A percentile compares a stretch with the other conserved stretches of the same genome.
These are phyloP conservation scores for Diadophis punctatus DNA, from an alignment of 2,113 vertebrate genomes.

Conservation along the genomic window DNA sequence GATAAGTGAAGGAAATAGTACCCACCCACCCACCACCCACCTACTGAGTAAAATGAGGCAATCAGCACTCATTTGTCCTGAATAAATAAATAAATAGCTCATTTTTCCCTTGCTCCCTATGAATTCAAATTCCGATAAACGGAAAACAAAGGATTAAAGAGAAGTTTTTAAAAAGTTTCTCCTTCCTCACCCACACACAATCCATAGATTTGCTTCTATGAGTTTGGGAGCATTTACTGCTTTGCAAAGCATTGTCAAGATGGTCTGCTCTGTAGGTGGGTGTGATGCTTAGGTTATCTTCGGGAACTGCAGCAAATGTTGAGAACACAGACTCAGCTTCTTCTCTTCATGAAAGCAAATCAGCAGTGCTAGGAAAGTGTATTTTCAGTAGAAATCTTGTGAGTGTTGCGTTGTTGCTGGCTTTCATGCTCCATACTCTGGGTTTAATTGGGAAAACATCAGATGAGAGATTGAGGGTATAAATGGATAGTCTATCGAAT, in stretches of 20 bases:
- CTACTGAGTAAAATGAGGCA: background rate
- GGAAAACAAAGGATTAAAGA: background rate
- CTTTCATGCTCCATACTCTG: background rate
- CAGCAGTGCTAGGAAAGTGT: background rate
- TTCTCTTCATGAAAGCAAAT: background rate
- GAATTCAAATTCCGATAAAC: background rate
- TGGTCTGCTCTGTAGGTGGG: background rate
- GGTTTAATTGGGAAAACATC: background rate
- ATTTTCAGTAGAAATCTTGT: background rate
- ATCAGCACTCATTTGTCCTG: background rate
- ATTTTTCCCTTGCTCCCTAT: background rate
- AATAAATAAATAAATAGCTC: background rate
- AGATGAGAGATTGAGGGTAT: background rate
- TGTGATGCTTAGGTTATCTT: background rate
- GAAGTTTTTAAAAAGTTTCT: background rate
- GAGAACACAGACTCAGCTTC: background rate
- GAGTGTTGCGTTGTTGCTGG: background rate
- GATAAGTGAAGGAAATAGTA: background rate
- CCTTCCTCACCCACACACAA: background rate
- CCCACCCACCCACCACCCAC: background rate
- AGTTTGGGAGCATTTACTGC: background rate
- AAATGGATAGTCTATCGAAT: background rate
- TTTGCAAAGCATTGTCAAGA: background rate
- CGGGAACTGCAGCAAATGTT: background rate
- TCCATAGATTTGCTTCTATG: background rate